Evolutionary conservation across 23 tunicate species (phyloP).

Genomic region (Trididemnum nubilum): DNA sequence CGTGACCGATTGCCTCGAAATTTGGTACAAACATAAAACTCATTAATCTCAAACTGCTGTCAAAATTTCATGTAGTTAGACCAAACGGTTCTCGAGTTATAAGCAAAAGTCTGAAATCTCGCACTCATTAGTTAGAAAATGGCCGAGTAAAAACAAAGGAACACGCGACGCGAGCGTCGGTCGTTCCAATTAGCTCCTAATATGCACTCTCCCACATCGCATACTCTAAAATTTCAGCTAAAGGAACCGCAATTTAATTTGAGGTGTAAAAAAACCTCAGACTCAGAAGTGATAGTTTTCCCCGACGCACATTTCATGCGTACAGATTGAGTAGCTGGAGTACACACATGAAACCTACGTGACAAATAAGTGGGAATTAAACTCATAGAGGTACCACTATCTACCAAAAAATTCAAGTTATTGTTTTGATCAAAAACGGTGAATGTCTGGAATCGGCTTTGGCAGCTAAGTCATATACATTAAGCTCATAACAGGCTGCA

Average conservation of each 20-base stretch:
- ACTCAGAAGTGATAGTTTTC: not conserved
- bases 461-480: slow-evolving; percentile 5
- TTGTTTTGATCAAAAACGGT: not conserved
- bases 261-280: slow-evolving; percentile 4
- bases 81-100: too few species aligned
- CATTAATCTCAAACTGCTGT: too few species aligned
- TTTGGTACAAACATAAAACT: too few species aligned
- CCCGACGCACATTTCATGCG: not conserved
- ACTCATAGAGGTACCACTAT: not conserved
- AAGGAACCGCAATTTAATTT: not conserved
- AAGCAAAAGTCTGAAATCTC: too few species aligned
- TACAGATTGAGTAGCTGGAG: not conserved
- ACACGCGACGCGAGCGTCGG: too few species aligned
- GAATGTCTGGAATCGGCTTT: not conserved
- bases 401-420: not conserved
- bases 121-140: too few species aligned
- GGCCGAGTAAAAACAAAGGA: too few species aligned
- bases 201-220: slow-evolving; percentile 14
- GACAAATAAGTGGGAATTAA: not conserved
- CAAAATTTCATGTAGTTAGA: too few species aligned
- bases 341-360: not conserved
- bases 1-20: too few species aligned
- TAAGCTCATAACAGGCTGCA: not conserved
- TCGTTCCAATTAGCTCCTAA: slow-evolving; percentile 7
- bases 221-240: not conserved